Evolutionary conservation across 2,797 vertebrate genomes (phyloP).

Genomic region (Microctenopoma lineatum): DNA sequence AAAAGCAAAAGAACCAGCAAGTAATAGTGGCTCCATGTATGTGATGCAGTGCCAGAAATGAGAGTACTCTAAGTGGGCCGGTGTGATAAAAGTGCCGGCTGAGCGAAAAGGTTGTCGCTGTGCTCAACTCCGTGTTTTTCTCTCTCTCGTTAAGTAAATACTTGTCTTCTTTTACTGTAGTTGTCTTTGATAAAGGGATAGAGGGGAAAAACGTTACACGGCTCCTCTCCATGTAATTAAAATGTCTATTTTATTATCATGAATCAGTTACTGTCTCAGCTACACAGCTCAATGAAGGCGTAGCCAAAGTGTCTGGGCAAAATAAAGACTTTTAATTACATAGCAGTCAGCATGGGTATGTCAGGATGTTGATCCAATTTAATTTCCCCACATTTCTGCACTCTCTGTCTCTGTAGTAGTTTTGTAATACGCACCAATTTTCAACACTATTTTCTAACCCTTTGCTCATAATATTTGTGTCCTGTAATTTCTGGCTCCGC

Average conservation of each 20-base stretch:
- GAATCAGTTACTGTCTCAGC: constrained; percentile 48
- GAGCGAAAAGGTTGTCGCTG: constrained; percentile 55
- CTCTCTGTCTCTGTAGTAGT: constrained; percentile 15
- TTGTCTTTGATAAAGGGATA: constrained; percentile 47
- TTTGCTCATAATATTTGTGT: constrained; percentile 12
- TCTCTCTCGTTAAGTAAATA: constrained; percentile 42
- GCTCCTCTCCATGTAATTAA: constrained; percentile 56
- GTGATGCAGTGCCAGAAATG: constrained; percentile 52
- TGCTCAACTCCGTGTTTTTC: constrained; percentile 38
- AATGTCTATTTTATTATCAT: constrained; percentile 56
- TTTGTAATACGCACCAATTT: neutral
- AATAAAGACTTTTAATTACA: constrained; percentile 57
- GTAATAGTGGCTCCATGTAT: constrained; percentile 30
- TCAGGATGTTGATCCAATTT: constrained; percentile 26
- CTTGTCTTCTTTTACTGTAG: constrained; percentile 32
- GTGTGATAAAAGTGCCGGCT: constrained; percentile 60
- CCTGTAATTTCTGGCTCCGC: constrained; percentile 3
- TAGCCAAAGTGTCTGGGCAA: constrained; percentile 53
- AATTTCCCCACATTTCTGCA: constrained; percentile 7
- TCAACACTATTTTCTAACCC: neutral
- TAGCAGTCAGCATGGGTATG: constrained; percentile 29
- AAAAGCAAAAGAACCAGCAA: constrained; percentile 19
- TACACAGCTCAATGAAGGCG: constrained; percentile 51
- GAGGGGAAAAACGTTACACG: constrained; percentile 4
- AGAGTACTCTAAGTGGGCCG: constrained; percentile 55